Evolutionary conservation across 2,797 vertebrate genomes (phyloP).

Genomic region (Bovichtus diacanthus): DNA sequence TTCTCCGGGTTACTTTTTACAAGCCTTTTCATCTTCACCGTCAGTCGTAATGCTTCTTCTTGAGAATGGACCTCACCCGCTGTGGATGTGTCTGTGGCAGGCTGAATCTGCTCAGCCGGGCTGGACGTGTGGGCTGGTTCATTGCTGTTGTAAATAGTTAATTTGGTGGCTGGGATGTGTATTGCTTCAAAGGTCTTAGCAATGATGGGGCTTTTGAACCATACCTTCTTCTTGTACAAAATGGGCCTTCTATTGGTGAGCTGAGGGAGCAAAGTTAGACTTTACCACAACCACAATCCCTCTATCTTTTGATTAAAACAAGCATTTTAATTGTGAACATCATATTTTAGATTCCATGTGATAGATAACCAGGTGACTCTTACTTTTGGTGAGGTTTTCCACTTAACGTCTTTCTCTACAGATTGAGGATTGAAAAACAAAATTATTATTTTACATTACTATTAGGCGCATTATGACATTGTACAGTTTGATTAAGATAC

Average conservation of each 20-base stretch:
- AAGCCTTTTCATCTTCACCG: background rate
- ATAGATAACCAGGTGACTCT: slow-evolving; percentile 1
- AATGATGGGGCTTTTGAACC: slow-evolving; percentile 66
- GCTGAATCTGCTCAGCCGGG: background rate
- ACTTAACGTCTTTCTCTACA: slow-evolving; percentile 33
- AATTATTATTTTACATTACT: background rate
- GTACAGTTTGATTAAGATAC: background rate
- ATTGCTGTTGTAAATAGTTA: background rate
- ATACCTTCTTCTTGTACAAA: slow-evolving; percentile 74
- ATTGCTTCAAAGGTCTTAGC: background rate
- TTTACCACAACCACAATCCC: background rate
- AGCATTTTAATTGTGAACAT: background rate
- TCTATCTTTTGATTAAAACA: background rate
- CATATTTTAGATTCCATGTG: background rate
- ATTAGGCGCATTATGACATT: background rate
- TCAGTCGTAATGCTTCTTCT: background rate
- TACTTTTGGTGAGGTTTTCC: slow-evolving; percentile 46
- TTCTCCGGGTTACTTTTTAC: background rate
- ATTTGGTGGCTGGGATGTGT: background rate
- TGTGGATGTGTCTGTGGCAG: background rate
- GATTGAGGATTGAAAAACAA: slow-evolving; percentile 7
- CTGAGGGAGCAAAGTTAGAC: slow-evolving; percentile 43
- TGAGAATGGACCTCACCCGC: background rate
- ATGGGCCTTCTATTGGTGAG: slow-evolving; percentile 31
- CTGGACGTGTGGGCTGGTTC: background rate